These are phyloP conservation scores for Scalopus aquaticus DNA, from an alignment of 2,113 vertebrate genomes.

Conservation along the genomic window DNA sequence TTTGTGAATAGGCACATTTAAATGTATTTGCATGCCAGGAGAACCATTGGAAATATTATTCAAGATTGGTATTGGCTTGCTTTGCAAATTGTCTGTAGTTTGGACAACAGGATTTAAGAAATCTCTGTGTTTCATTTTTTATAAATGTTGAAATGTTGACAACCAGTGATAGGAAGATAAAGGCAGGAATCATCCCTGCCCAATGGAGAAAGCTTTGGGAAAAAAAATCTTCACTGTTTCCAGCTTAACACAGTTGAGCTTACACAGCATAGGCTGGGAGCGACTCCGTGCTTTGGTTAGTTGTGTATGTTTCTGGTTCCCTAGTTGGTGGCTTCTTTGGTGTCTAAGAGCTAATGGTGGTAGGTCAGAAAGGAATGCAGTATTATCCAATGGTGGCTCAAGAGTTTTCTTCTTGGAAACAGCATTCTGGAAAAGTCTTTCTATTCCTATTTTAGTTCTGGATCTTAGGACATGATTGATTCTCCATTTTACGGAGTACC, in stretches of 20 bases:
- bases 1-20: constrained; percentile 64
- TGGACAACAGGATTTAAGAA: constrained; percentile 73
- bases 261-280: background rate
- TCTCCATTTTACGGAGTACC: background rate
- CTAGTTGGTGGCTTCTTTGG: background rate
- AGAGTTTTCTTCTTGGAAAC: constrained; percentile 4
- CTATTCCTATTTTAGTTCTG: background rate
- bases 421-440: background rate
- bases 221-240: constrained; percentile 26
- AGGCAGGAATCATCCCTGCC: constrained; percentile 71
- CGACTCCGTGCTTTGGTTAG: constrained; percentile 61
- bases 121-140: constrained; percentile 66
- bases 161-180: constrained; percentile 52
- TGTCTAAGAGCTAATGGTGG: constrained; percentile 31
- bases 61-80: constrained; percentile 15
- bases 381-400: background rate
- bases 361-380: background rate
- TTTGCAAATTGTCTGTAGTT: constrained; percentile 69
- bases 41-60: constrained; percentile 53
- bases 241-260: constrained; percentile 69
- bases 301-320: background rate
- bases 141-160: constrained; percentile 50
- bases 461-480: background rate
- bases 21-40: constrained; percentile 59
- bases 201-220: constrained; percentile 64